Conservation (phyloP, 1,140 invertebrate genomes). For the Phymorhynchus buccinoides region DNA sequence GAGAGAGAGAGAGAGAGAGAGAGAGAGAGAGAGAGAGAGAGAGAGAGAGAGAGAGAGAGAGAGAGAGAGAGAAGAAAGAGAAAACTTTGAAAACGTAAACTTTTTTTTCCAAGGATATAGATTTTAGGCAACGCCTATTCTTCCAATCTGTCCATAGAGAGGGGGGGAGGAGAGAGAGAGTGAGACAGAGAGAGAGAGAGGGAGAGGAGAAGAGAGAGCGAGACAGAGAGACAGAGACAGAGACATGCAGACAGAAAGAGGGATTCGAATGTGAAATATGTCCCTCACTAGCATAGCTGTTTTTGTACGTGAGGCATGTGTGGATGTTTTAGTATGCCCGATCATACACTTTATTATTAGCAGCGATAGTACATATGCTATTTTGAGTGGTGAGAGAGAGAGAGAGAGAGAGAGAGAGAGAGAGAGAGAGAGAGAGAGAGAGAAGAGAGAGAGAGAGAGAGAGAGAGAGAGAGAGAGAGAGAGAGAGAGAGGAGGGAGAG, state of each 20-base stretch:
- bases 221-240: not conserved
- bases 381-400: not conserved
- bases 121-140: too few relatives aligned
- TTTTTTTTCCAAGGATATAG: too few relatives aligned
- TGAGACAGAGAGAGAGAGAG: not conserved
- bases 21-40: not conserved
- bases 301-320: too few relatives aligned
- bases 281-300: too few relatives aligned
- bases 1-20: not conserved
- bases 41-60: not conserved
- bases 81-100: too few relatives aligned
- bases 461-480: slow-evolving; percentile 3
- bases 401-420: slow-evolving; percentile 9
- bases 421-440: not conserved
- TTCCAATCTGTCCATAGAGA: too few relatives aligned
- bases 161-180: too few relatives aligned
- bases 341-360: too few relatives aligned
- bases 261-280: too few relatives aligned
- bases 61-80: not conserved
- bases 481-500: not conserved
- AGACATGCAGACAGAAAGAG: not conserved
- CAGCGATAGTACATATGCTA: too few relatives aligned
- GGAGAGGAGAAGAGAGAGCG: not conserved
- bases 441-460: not conserved
- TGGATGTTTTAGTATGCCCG: too few relatives aligned